These are phyloP conservation scores for Leptinotarsa peninsularis DNA, from an alignment of 2,888 invertebrate genomes.

Conservation along the genomic window DNA sequence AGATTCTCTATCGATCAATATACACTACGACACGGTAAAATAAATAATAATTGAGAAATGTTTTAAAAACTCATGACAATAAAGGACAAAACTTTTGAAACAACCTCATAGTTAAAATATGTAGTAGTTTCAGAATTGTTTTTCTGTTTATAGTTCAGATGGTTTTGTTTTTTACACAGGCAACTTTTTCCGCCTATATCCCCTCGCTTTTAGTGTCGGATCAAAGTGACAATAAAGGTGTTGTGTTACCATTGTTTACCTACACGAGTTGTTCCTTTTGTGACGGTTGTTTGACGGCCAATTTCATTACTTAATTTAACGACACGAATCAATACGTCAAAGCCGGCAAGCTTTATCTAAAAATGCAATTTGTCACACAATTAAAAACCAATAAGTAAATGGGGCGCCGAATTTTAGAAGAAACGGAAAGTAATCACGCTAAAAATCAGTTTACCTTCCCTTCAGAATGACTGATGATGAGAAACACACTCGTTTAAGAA, in stretches of 20 bases:
- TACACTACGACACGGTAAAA: too few relatives aligned
- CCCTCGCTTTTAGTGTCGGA: constrained; percentile 39
- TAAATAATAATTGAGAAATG: too few relatives aligned
- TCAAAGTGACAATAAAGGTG: constrained; percentile 52
- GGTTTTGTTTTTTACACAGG: constrained; percentile 27
- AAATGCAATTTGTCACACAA: constrained; percentile 22
- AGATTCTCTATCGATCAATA: too few relatives aligned
- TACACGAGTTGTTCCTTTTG: constrained; percentile 53
- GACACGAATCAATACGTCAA: constrained; percentile 33
- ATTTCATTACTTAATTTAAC: constrained; percentile 55
- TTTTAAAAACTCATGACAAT: too few relatives aligned
- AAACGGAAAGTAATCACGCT: constrained; percentile 13
- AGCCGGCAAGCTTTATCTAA: constrained; percentile 4
- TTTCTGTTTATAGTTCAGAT: constrained; percentile 5
- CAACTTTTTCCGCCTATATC: constrained; percentile 30
- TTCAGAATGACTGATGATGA: constrained; percentile 34
- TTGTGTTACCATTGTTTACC: constrained; percentile 53
- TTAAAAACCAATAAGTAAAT: constrained; percentile 18
- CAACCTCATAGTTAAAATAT: too few relatives aligned
- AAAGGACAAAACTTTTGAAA: too few relatives aligned
- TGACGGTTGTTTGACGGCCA: constrained; percentile 46
- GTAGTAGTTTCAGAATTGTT: too few relatives aligned
- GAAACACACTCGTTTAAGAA: constrained; percentile 28
- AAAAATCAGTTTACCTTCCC: constrained; percentile 30
- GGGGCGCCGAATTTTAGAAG: constrained; percentile 2